phyloP scores from a whole-genome alignment of 2,113 vertebrate genomes.

The Actinemys pallida region DNA sequence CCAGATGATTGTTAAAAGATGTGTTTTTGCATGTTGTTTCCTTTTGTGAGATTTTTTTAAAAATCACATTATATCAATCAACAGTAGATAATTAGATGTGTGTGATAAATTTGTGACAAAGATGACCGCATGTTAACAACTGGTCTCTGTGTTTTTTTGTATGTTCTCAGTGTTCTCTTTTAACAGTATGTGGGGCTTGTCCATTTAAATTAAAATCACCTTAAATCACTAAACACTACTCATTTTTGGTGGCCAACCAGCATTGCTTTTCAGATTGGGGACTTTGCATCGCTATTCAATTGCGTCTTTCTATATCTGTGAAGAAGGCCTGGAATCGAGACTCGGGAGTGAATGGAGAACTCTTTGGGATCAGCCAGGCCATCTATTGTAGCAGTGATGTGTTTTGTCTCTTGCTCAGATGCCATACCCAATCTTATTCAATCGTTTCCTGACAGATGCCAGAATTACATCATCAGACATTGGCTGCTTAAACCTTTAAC shows the following conservation, averaged over 20 bases:
- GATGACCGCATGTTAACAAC: neutral
- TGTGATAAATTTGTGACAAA: neutral
- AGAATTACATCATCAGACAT: neutral
- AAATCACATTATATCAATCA: neutral
- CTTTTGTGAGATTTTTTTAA: neutral
- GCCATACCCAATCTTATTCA: neutral
- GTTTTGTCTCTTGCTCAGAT: neutral
- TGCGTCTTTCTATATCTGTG: neutral
- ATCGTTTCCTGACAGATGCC: neutral
- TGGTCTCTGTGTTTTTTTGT: neutral
- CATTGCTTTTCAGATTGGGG: neutral
- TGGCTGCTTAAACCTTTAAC: neutral
- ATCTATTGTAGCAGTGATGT: neutral
- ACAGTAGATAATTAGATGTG: neutral
- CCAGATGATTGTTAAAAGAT: neutral
- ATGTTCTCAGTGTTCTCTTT: neutral
- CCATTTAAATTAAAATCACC: neutral
- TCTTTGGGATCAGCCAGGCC: neutral
- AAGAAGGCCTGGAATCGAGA: neutral
- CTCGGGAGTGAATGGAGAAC: neutral
- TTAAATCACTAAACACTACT: neutral
- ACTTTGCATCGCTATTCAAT: neutral
- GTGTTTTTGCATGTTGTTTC: neutral
- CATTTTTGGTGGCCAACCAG: neutral
- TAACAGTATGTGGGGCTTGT: neutral